Evolutionary conservation across 2,888 invertebrate genomes (phyloP).

Genomic region (Euzophera pinguis): DNA sequence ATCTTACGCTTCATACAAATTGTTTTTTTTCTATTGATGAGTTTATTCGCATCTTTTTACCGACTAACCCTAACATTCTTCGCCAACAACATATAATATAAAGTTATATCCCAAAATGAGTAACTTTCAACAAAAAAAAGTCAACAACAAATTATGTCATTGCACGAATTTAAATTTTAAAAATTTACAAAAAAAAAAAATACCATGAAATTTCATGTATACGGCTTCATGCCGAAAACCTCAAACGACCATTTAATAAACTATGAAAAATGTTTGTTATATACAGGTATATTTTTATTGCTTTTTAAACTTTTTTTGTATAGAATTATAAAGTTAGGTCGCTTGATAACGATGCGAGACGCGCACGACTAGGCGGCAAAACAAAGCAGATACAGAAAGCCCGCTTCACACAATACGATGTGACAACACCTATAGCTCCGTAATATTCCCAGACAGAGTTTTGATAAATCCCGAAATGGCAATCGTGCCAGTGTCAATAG

Average conservation of each 20-base stretch:
- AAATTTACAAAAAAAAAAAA: not conserved
- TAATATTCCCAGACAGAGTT: too few species aligned
- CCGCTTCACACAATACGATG: too few species aligned
- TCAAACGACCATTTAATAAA: not conserved
- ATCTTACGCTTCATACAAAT: too few species aligned
- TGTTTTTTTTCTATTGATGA: too few species aligned
- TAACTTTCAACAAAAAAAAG: slow-evolving; percentile 3
- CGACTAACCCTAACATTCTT: not conserved
- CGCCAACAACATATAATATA: not conserved
- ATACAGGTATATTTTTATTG: not conserved
- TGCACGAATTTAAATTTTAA: slow-evolving; percentile 2
- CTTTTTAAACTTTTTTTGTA: not conserved
- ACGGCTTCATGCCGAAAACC: not conserved
- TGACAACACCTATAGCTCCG: too few species aligned
- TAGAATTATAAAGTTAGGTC: not conserved
- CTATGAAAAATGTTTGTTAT: not conserved
- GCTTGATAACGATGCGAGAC: not conserved
- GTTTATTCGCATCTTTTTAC: not conserved
- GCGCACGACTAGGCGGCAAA: too few species aligned
- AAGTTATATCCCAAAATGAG: not conserved
- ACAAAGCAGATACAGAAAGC: too few species aligned
- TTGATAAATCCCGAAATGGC: not conserved
- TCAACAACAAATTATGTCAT: slow-evolving; percentile 2
- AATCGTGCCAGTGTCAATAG: not conserved
- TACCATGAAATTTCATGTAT: not conserved